phyloP scores from a whole-genome alignment of 2,888 invertebrate genomes.

The Gymnocheta viridis region DNA sequence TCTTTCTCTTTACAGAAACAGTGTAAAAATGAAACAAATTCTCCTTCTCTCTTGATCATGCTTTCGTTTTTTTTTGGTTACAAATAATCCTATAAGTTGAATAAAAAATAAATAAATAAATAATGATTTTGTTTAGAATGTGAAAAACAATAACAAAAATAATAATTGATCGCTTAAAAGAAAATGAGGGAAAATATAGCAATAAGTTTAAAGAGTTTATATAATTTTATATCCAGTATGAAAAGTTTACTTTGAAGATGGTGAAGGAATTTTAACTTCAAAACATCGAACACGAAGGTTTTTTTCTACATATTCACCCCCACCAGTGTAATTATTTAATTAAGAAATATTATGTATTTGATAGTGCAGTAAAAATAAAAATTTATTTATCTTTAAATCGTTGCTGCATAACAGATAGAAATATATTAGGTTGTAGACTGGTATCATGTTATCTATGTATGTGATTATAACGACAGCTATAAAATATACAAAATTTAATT shows the following conservation, averaged over 20 bases:
- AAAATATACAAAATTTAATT: too few species aligned
- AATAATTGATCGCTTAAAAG: slow-evolving; percentile 76
- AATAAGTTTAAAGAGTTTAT: not conserved
- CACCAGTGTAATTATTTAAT: too few species aligned
- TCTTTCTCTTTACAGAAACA: slow-evolving; percentile 9
- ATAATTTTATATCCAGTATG: too few species aligned
- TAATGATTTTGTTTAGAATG: slow-evolving; percentile 78
- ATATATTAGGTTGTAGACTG: too few species aligned
- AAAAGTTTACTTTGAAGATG: not conserved
- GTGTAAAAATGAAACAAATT: slow-evolving; percentile 52
- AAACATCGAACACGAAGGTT: too few species aligned
- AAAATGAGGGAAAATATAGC: slow-evolving; percentile 70
- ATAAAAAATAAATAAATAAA: slow-evolving; percentile 53
- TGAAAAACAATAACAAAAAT: slow-evolving; percentile 80
- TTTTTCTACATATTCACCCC: too few species aligned
- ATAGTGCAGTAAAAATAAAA: too few species aligned
- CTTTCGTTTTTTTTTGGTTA: not conserved
- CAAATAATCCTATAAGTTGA: slow-evolving; percentile 19
- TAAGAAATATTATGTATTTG: too few species aligned
- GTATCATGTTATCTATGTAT: too few species aligned
- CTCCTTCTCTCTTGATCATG: slow-evolving; percentile 4
- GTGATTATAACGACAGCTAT: too few species aligned
- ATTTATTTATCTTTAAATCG: too few species aligned
- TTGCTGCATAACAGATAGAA: too few species aligned
- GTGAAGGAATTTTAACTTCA: not conserved